A percentile compares a stretch with the other conserved stretches of the same genome.
Conservation (phyloP, 2,113 vertebrate species). For the Plecotus auritus region DNA sequence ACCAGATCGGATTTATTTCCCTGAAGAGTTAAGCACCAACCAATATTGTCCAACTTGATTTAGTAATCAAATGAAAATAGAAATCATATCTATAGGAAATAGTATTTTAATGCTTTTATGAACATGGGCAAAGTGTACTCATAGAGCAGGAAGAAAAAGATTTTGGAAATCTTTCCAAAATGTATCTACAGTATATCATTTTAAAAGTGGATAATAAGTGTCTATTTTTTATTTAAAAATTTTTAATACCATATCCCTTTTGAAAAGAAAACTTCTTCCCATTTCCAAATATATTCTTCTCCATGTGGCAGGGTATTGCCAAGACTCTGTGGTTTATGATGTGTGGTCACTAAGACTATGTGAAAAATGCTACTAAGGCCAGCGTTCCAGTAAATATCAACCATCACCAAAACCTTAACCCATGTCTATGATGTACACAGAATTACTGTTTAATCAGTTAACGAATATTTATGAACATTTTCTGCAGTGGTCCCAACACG, state of each 20-base stretch:
- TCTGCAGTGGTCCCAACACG: neutral
- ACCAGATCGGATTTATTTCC: neutral
- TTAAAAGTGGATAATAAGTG: neutral
- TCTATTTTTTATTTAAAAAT: slow-evolving; percentile 22
- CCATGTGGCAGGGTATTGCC: slow-evolving; percentile 21
- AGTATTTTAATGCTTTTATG: neutral
- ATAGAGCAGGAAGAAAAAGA: neutral
- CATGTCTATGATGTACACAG: neutral
- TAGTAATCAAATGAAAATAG: neutral
- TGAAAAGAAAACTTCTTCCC: neutral
- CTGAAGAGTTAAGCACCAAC: neutral
- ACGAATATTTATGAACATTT: neutral
- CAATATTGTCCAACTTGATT: slow-evolving; percentile 1
- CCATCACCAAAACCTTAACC: neutral
- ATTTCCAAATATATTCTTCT: slow-evolving; percentile 17
- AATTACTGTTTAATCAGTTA: neutral
- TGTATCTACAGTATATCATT: neutral
- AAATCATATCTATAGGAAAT: neutral
- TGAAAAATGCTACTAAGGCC: slow-evolving; percentile 56
- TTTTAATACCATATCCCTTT: neutral
- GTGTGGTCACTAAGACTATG: slow-evolving; percentile 8
- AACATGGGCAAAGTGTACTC: neutral
- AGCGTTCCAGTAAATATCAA: neutral
- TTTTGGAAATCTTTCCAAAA: slow-evolving; percentile 33
- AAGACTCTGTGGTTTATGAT: slow-evolving; percentile 46